Evolutionary conservation across 2,113 vertebrate species (phyloP).

Genomic region (Parotia lawesii): DNA sequence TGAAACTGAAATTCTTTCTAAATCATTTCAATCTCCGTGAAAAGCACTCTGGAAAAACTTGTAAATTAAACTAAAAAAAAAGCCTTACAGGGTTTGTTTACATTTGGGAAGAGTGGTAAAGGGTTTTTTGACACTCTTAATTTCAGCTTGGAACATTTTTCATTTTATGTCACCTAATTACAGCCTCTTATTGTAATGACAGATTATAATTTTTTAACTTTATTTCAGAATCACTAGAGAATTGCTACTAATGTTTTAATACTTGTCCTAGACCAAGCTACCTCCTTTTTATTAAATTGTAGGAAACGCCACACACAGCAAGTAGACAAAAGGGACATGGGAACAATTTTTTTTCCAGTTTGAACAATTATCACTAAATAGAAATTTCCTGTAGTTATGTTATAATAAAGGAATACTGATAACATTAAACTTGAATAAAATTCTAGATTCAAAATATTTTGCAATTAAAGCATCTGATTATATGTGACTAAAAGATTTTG

Average conservation of each 20-base stretch:
- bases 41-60: neutral
- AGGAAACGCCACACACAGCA: neutral
- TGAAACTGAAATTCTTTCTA: neutral
- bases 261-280: neutral
- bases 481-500: neutral
- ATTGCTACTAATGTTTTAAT: neutral
- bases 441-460: neutral
- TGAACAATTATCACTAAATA: neutral
- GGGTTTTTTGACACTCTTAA: neutral
- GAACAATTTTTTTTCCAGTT: neutral
- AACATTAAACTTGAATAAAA: neutral
- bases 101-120: neutral
- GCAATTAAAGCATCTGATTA: neutral
- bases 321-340: neutral
- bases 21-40: neutral
- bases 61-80: neutral
- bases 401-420: neutral
- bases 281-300: conserved; percentile 1
- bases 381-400: neutral
- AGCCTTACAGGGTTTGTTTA: neutral
- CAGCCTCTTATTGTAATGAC: neutral
- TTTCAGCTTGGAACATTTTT: neutral
- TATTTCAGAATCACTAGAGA: neutral
- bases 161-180: neutral
- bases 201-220: neutral